Conservation (phyloP, 2,888 invertebrate genomes). For the Drosophila flavopinicola region DNA sequence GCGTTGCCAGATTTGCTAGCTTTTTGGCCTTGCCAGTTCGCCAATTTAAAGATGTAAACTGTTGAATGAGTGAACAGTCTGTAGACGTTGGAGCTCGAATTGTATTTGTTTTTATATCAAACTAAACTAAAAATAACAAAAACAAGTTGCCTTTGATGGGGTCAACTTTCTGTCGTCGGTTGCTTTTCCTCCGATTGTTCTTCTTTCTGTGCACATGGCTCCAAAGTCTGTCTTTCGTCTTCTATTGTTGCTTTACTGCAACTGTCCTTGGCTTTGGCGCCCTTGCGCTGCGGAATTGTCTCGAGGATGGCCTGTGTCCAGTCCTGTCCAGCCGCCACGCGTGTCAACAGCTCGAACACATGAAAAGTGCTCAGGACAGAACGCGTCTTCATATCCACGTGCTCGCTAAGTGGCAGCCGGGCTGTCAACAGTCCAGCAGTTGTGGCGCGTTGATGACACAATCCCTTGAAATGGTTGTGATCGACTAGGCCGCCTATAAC, state of each 20-base stretch:
- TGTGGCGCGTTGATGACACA: constrained; percentile 92
- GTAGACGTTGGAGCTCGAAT: constrained; percentile 1
- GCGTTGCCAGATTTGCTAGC: constrained; percentile 30
- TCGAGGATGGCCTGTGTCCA: constrained; percentile 92
- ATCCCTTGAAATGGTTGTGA: constrained; percentile 97
- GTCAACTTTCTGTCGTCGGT: constrained; percentile 24
- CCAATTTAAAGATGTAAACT: neutral
- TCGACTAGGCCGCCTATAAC: constrained; percentile 99
- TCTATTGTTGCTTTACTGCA: neutral
- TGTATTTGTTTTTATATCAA: neutral
- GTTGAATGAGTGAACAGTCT: neutral
- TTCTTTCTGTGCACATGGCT: neutral
- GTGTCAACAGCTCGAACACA: constrained; percentile 93
- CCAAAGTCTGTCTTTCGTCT: neutral
- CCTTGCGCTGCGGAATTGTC: constrained; percentile 91
- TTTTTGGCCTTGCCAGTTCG: neutral
- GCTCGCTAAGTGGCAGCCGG: constrained; percentile 94
- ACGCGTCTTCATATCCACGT: constrained; percentile 95
- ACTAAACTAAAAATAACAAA: constrained; percentile 2
- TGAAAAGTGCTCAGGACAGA: constrained; percentile 98
- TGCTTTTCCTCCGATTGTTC: neutral
- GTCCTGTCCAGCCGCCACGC: constrained; percentile 89
- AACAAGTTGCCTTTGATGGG: neutral
- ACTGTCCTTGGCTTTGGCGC: constrained; percentile 85
- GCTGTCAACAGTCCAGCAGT: constrained; percentile 92